phyloP scores from a whole-genome alignment of 2,797 vertebrate species.

The Clarias fuscus region DNA sequence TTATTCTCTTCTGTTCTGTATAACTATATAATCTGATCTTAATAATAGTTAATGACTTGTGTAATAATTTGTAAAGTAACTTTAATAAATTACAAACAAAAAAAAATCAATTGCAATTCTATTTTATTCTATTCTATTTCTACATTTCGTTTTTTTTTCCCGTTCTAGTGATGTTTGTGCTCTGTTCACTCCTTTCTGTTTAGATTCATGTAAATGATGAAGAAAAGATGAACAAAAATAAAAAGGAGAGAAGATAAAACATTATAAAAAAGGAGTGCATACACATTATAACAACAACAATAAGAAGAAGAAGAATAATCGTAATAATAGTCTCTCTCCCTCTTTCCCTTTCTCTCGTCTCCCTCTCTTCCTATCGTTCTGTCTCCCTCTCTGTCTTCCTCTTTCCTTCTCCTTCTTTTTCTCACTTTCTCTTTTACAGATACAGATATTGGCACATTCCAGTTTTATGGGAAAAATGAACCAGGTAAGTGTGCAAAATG shows the following conservation, averaged over 20 bases:
- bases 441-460: conserved; percentile 90
- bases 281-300: too few species aligned
- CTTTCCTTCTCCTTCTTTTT: background rate
- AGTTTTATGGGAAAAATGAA: conserved; percentile 90
- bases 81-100: too few species aligned
- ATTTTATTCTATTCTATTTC: too few species aligned
- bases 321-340: background rate
- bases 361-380: background rate
- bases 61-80: too few species aligned
- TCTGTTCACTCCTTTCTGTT: background rate
- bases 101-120: too few species aligned
- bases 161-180: background rate
- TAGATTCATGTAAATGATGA: background rate
- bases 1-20: background rate
- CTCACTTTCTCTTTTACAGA: conserved; percentile 70
- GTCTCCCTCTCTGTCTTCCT: background rate
- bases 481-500: conserved; percentile 78
- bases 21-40: too few species aligned
- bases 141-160: background rate
- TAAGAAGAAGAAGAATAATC: too few species aligned
- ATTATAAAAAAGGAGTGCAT: too few species aligned
- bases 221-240: too few species aligned
- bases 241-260: too few species aligned
- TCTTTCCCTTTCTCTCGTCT: background rate
- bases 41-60: too few species aligned